phyloP scores from a whole-genome alignment of 2,797 vertebrate genomes.

The Chelon auratus region DNA sequence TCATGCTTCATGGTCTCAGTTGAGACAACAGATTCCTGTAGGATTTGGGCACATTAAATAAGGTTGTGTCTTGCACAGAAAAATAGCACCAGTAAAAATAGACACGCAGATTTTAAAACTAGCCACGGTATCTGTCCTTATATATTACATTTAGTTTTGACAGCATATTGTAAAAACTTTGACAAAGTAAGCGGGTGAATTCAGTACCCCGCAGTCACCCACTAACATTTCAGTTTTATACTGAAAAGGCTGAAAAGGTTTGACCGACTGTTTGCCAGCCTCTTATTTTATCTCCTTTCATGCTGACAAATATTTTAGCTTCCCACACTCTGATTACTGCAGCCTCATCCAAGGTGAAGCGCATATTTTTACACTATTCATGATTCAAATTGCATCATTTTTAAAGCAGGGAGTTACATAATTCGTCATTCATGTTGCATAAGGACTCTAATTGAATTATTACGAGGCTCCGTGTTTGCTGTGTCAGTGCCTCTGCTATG shows the following conservation, averaged over 20 bases:
- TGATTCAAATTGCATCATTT: slow-evolving; percentile 52
- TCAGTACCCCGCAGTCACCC: not conserved
- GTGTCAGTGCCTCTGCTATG: slow-evolving; percentile 11
- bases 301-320: slow-evolving; percentile 26
- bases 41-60: slow-evolving; percentile 56
- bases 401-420: slow-evolving; percentile 50
- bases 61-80: slow-evolving; percentile 41
- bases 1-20: slow-evolving; percentile 59
- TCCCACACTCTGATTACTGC: slow-evolving; percentile 33
- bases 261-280: slow-evolving; percentile 15
- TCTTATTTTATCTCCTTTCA: slow-evolving; percentile 38
- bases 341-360: slow-evolving; percentile 34
- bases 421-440: slow-evolving; percentile 54
- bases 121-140: slow-evolving; percentile 5
- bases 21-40: slow-evolving; percentile 70
- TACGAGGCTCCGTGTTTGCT: slow-evolving; percentile 24
- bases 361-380: slow-evolving; percentile 55
- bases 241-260: slow-evolving; percentile 5
- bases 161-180: slow-evolving; percentile 19
- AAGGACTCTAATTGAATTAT: slow-evolving; percentile 56
- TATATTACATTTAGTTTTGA: slow-evolving; percentile 23
- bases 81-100: slow-evolving; percentile 51
- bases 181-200: slow-evolving; percentile 13
- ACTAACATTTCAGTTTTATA: too few relatives aligned
- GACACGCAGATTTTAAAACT: slow-evolving; percentile 29